Base-by-base conservation (phyloP, 2,888 invertebrate species). In the Tinea trinotella region DNA sequence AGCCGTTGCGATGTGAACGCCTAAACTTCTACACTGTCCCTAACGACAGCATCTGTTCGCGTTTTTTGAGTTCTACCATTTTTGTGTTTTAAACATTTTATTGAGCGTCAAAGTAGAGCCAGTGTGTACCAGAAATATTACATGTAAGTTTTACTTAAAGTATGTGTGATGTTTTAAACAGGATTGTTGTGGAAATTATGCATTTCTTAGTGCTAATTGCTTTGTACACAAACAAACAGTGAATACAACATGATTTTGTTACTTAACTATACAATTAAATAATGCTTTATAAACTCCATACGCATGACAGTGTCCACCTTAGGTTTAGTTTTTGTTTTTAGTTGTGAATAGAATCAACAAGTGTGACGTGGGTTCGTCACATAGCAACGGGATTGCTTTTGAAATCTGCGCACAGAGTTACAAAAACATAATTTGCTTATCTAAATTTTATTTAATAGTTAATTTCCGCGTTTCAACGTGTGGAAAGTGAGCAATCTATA, bases 1-100 rank as follows among this genome's bases (percentile, higher is more conserved):
- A 74, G 64, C 81, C 83, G 85, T 65, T 85, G 85, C 80, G 74
- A 85, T 85, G 85, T 85, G 81, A 85, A 83, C 85, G 74, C 70
- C 65, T 74, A 79, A 79, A 65, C 70, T 73, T 65, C 64, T 64
- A 72, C 62, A 70, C 83, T 83, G 85, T 84, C 85, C 76, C 73
- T 56, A 64, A 76, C 81, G 85, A 74, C 84, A 84, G 84, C 77
- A 71, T 75, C 67, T 70, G 71, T 79, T 77, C n/a, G 65, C 74
- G 70, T 70, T 61, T 65, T 71, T 74, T 74, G 61, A 61, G 64
- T 77, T 64, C 64, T 70, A 70, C 64, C 63, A 59, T 60, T 65
- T 63, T 30, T 36, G 17, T 24, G 6, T 46, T 46, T 53, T 55
- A 13, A 46, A 30, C 52, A 44, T 18, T 19, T 19, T n/a, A n/a